phyloP scores from a whole-genome alignment of 2,888 invertebrate genomes.

The Cryptus armator region DNA sequence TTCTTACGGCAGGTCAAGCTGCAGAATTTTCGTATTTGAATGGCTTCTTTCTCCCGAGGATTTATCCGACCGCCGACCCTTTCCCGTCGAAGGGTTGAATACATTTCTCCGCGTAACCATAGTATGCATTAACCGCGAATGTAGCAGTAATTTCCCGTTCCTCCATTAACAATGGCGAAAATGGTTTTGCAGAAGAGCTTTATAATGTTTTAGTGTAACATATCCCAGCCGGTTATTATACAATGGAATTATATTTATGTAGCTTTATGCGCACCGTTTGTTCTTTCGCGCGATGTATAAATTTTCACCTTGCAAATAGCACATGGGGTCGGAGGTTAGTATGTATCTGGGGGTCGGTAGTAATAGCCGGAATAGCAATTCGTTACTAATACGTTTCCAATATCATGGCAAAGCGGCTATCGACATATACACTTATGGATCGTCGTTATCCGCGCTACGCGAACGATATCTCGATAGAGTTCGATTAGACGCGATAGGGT shows the following conservation, averaged over 20 bases:
- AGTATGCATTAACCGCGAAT: not conserved
- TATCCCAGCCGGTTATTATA: constrained; percentile 8
- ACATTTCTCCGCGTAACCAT: not conserved
- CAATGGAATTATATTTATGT: constrained; percentile 38
- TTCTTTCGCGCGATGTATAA: constrained; percentile 46
- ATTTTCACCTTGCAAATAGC: constrained; percentile 5
- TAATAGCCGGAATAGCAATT: constrained; percentile 25
- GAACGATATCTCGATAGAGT: not conserved
- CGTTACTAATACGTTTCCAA: constrained; percentile 65
- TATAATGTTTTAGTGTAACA: constrained; percentile 16
- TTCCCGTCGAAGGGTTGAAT: constrained; percentile 14
- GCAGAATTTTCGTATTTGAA: not conserved
- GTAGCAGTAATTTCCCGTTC: not conserved
- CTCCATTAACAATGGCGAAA: constrained; percentile 15
- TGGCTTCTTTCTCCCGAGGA: constrained; percentile 1
- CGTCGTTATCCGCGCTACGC: constrained; percentile 49
- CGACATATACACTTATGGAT: constrained; percentile 49
- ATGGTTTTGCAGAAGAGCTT: constrained; percentile 7
- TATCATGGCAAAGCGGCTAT: constrained; percentile 41
- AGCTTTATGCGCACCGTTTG: constrained; percentile 27
- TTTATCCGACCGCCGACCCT: not conserved
- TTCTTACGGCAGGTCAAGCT: not conserved
- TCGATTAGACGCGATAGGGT: not conserved
- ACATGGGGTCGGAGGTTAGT: not conserved
- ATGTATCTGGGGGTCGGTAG: not conserved